phyloP scores from a whole-genome alignment of 2,113 vertebrate species.

The Narcine bancroftii region DNA sequence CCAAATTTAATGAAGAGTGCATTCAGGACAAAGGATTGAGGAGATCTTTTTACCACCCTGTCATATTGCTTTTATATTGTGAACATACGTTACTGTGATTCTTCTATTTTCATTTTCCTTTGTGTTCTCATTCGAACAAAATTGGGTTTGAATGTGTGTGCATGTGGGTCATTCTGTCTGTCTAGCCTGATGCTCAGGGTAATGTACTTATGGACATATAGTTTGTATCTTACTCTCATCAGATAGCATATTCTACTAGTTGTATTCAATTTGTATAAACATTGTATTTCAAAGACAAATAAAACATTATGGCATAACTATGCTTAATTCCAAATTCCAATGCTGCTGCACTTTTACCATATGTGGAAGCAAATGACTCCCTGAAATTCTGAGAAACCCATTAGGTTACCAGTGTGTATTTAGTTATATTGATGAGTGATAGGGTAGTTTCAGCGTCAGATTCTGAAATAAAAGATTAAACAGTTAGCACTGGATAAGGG shows the following conservation, averaged over 20 bases:
- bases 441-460: background rate
- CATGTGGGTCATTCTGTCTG: background rate
- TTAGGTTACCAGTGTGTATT: too few species aligned
- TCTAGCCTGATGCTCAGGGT: background rate
- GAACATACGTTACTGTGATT: background rate
- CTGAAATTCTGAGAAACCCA: background rate
- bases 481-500: background rate
- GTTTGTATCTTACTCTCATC: background rate
- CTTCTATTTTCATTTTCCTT: background rate
- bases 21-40: too few species aligned
- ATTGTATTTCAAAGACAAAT: background rate
- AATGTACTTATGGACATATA: constrained; percentile 2
- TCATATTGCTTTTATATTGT: background rate
- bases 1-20: too few species aligned
- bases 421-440: constrained; percentile 8
- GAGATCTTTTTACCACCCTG: too few species aligned
- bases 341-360: background rate
- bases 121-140: background rate
- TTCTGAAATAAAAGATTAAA: background rate
- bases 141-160: background rate
- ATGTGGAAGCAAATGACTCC: background rate
- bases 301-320: background rate
- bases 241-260: background rate
- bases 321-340: background rate
- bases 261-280: background rate